Evolutionary conservation across 2,113 vertebrate species (phyloP).

Genomic region (Gnathochromis pfefferi): DNA sequence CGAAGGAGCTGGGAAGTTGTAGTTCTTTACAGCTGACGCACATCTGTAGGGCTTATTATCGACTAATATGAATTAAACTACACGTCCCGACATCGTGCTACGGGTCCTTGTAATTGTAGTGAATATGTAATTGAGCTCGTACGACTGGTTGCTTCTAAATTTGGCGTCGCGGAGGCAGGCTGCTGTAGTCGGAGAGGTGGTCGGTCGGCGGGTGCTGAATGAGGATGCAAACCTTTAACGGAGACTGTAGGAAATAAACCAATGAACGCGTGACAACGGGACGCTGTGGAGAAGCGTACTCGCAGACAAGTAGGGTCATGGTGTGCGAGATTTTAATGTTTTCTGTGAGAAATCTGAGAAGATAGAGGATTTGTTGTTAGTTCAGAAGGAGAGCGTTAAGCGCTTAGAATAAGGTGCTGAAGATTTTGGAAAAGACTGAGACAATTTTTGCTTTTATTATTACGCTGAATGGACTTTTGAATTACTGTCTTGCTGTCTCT

Average conservation of each 20-base stretch:
- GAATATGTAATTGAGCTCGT: constrained; percentile 56
- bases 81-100: constrained; percentile 53
- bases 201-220: background rate
- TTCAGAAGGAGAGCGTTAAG: background rate
- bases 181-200: constrained; percentile 26
- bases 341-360: background rate
- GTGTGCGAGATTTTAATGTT: constrained; percentile 10
- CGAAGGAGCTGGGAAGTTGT: constrained; percentile 54
- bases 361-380: background rate
- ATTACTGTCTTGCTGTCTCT: background rate
- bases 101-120: constrained; percentile 35
- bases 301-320: constrained; percentile 7
- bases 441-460: background rate
- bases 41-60: constrained; percentile 41
- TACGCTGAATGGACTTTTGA: constrained; percentile 27
- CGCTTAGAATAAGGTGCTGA: background rate
- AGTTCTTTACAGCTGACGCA: constrained; percentile 41
- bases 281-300: background rate
- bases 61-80: constrained; percentile 50
- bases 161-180: constrained; percentile 28
- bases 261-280: constrained; percentile 15
- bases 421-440: constrained; percentile 1
- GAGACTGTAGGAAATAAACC: constrained; percentile 26
- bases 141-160: constrained; percentile 54
- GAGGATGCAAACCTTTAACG: constrained; percentile 26